These are phyloP conservation scores for Bryconaethiops microstoma DNA, from an alignment of 2,797 vertebrate species.

Conservation along the genomic window DNA sequence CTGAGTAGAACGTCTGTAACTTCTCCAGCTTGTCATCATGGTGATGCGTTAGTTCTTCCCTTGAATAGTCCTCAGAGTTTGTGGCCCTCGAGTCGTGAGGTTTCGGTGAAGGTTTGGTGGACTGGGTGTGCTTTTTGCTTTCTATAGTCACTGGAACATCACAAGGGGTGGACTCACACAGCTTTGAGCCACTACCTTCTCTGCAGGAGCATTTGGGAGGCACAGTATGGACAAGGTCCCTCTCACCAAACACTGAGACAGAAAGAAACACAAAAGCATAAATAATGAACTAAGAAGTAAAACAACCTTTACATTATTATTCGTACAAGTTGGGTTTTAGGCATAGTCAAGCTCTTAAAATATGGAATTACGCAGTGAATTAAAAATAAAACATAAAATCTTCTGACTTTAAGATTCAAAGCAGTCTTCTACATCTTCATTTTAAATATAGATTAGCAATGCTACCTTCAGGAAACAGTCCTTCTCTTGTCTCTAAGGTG, in stretches of 20 bases:
- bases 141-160: slow-evolving; percentile 69
- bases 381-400: neutral
- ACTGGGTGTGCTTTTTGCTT: slow-evolving; percentile 62
- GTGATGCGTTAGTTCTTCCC: slow-evolving; percentile 57
- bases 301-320: neutral
- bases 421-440: neutral
- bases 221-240: slow-evolving; percentile 69
- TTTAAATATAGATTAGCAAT: neutral
- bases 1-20: slow-evolving; percentile 69
- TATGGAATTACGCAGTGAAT: neutral
- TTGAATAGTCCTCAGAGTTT: slow-evolving; percentile 59
- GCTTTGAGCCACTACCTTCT: slow-evolving; percentile 59
- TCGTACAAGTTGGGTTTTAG: neutral
- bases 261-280: slow-evolving; percentile 56
- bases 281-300: too few relatives aligned
- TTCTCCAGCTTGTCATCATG: slow-evolving; percentile 69
- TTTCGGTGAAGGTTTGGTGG: slow-evolving; percentile 48
- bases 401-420: too few relatives aligned
- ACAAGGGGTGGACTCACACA: slow-evolving; percentile 72
- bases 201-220: slow-evolving; percentile 72
- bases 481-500: slow-evolving; percentile 74
- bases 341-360: neutral
- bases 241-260: slow-evolving; percentile 80
- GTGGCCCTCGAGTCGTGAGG: slow-evolving; percentile 66
- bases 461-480: slow-evolving; percentile 79